phyloP scores from a whole-genome alignment of 1,140 invertebrate species.

The Tetramorium alpestre region DNA sequence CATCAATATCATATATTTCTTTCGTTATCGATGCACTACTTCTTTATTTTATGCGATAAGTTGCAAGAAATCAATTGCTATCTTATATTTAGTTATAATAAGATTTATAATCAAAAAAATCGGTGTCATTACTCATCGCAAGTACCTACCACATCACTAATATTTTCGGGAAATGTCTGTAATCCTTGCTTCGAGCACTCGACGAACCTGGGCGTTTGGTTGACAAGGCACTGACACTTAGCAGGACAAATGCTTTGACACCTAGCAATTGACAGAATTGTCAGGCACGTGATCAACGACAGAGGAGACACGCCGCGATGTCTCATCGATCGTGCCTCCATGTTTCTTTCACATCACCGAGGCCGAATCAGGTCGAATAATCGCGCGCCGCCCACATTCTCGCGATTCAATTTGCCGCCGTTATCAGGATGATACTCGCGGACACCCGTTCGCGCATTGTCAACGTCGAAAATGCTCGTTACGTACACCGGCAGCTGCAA shows the following conservation, averaged over 20 bases:
- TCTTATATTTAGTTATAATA: too few species aligned
- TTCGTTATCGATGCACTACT: background rate
- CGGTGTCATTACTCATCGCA: background rate
- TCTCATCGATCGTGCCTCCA: constrained; percentile 40
- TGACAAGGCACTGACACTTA: constrained; percentile 73
- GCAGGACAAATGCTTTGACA: constrained; percentile 67
- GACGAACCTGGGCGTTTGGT: constrained; percentile 66
- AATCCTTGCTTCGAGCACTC: constrained; percentile 71
- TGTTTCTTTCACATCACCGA: constrained; percentile 25
- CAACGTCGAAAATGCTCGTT: background rate
- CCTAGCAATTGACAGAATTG: constrained; percentile 12
- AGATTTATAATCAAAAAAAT: background rate
- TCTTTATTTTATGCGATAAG: constrained; percentile 1
- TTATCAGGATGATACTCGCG: background rate
- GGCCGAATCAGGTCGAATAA: constrained; percentile 19
- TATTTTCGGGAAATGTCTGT: constrained; percentile 72
- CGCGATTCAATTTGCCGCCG: background rate
- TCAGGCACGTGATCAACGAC: constrained; percentile 16
- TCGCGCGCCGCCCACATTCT: constrained; percentile 47
- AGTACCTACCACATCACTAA: constrained; percentile 72
- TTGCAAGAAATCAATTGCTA: background rate
- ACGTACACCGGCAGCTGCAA: background rate
- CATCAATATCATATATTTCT: background rate
- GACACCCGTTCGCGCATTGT: background rate
- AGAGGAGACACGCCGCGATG: background rate